Conservation (phyloP, 35 echinoderm and acorn worm genomes). For the Apostichopus japonicus region DNA sequence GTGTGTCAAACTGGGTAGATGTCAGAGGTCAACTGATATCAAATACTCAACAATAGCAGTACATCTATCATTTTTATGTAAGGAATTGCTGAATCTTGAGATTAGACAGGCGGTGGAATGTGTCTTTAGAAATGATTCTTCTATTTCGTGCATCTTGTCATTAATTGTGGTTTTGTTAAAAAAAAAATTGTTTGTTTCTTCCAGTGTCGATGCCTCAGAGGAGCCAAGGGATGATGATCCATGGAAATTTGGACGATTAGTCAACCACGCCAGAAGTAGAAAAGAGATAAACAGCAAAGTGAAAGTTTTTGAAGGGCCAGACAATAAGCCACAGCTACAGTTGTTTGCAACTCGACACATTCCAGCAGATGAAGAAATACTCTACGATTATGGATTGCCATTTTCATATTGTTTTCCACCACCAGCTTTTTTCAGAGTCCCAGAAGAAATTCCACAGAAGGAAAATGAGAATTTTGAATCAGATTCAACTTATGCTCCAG, state of each 20-base stretch:
- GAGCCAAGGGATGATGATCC: slow-evolving; percentile 3
- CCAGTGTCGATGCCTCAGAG: slow-evolving; percentile 11
- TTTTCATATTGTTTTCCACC: slow-evolving; percentile 9
- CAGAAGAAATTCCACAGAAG: neutral
- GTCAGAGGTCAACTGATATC: no score
- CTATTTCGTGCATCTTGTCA: no score
- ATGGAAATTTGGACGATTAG: neutral
- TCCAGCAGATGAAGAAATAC: neutral
- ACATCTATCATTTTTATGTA: no score
- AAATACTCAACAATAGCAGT: no score
- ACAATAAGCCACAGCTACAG: slow-evolving; percentile 1
- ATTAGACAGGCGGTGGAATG: no score
- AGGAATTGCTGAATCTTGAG: no score
- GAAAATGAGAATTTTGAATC: neutral
- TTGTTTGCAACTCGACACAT: neutral
- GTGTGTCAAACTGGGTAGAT: no score
- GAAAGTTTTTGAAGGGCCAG: neutral
- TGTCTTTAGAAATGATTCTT: no score
- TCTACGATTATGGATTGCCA: slow-evolving; percentile 9
- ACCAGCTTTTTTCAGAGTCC: neutral
- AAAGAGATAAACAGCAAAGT: slow-evolving; percentile 29
- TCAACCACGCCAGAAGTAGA: slow-evolving; percentile 8
- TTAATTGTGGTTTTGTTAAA: no score
- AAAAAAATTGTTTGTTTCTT: neutral
- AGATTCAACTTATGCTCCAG: neutral